Evolutionary conservation across 2,797 vertebrate genomes (phyloP).

Genomic region (Pangasius macronema): DNA sequence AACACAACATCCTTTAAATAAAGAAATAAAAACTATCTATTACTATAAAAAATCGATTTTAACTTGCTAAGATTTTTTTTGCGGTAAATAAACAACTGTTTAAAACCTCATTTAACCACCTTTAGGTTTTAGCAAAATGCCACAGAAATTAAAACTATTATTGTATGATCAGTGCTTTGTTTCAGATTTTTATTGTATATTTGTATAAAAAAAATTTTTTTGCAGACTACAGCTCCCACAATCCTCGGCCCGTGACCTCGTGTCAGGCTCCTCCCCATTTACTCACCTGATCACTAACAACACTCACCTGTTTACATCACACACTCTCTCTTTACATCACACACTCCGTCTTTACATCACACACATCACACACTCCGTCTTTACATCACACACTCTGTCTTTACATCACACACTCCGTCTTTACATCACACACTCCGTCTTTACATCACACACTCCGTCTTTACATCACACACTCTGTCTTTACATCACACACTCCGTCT

Average conservation of each 20-base stretch:
- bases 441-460: no score
- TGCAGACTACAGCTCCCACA: neutral
- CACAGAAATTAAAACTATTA: neutral
- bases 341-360: neutral
- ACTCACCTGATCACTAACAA: neutral
- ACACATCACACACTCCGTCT: neutral
- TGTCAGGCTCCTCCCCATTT: neutral
- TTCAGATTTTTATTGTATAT: neutral
- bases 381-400: neutral
- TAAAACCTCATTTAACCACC: neutral
- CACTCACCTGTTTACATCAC: neutral
- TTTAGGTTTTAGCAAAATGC: neutral
- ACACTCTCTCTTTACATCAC: neutral
- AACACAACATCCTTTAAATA: constrained; percentile 1
- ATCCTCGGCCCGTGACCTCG: neutral
- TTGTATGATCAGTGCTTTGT: neutral
- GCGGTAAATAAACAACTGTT: neutral
- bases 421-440: neutral
- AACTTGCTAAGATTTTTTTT: neutral
- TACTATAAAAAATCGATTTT: neutral
- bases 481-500: neutral
- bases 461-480: neutral
- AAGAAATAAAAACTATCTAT: neutral
- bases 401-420: neutral
- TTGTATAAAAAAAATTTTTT: neutral